Percentiles rank a stretch among this genome's conserved stretches.
Conservation (phyloP, 2,797 vertebrate genomes). For the Salmo trutta region DNA sequence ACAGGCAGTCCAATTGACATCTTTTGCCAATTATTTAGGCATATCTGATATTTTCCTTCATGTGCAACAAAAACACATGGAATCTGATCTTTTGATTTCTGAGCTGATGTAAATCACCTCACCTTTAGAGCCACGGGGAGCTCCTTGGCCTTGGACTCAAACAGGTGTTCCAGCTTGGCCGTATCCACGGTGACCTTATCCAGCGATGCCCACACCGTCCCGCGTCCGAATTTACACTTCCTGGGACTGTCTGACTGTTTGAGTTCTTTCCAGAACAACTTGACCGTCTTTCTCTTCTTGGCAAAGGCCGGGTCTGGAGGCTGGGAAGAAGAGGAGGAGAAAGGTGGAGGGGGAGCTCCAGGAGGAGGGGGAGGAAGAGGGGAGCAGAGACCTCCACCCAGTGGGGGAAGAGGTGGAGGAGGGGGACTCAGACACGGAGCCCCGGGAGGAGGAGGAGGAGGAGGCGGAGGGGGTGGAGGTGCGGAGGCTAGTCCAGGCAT, state of each 20-base stretch:
- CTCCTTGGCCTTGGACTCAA: conserved; percentile 92
- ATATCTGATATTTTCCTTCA: no score
- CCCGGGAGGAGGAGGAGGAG: conserved; percentile 48
- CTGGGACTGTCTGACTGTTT: conserved; percentile 76
- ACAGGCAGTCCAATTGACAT: no score
- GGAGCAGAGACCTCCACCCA: conserved; percentile 29
- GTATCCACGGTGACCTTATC: conserved; percentile 86
- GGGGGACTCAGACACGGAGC: conserved; percentile 35
- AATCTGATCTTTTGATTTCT: no score
- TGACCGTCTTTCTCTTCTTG: conserved; percentile 91
- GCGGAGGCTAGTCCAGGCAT: background rate
- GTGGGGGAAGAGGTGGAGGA: conserved; percentile 47
- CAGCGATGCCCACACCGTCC: conserved; percentile 90
- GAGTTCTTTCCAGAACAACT: conserved; percentile 95
- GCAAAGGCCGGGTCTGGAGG: conserved; percentile 20
- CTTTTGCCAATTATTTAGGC: no score
- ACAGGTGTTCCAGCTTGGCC: conserved; percentile 88
- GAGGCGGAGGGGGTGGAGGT: conserved; percentile 52
- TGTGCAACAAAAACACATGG: no score
- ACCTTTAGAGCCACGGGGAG: conserved; percentile 83
- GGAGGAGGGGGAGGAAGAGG: conserved; percentile 40
- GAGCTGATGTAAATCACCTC: conserved; percentile 19
- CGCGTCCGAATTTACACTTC: conserved; percentile 82
- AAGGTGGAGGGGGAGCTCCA: conserved; percentile 11
- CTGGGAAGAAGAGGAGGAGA: conserved; percentile 30